These are phyloP conservation scores for Platyura marginata DNA, from an alignment of 1,140 invertebrate species.

Conservation along the genomic window DNA sequence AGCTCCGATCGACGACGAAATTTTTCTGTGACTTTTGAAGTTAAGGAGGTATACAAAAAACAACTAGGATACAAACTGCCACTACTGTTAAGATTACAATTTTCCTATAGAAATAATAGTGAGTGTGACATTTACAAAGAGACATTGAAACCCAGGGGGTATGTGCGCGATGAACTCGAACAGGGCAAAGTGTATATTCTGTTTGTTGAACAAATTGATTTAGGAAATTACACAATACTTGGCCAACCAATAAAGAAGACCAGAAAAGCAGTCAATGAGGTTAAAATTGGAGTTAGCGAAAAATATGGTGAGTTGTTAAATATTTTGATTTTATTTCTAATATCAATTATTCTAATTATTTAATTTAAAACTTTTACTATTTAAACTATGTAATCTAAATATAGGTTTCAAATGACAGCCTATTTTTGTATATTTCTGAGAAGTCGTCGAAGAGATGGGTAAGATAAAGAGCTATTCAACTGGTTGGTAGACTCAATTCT, in stretches of 20 bases:
- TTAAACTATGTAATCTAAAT: too few species aligned
- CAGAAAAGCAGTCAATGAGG: conserved; percentile 30
- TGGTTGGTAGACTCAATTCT: too few species aligned
- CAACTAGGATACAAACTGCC: conserved; percentile 30
- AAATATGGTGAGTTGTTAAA: conserved; percentile 35
- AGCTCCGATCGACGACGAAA: conserved; percentile 31
- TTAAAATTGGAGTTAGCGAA: conserved; percentile 29
- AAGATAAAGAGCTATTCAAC: too few species aligned
- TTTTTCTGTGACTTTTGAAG: conserved; percentile 45
- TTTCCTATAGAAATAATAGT: conserved; percentile 17
- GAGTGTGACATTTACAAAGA: conserved; percentile 23
- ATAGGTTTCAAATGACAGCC: too few species aligned
- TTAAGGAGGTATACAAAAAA: conserved; percentile 39
- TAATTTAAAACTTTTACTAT: too few species aligned
- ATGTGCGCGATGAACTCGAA: conserved; percentile 37
- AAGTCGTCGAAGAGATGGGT: too few species aligned
- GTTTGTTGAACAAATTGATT: conserved; percentile 42
- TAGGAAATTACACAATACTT: conserved; percentile 41
- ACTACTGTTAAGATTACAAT: conserved; percentile 16
- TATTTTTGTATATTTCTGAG: too few species aligned
- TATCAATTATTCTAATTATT: too few species aligned
- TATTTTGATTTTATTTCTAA: neutral
- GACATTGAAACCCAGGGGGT: conserved; percentile 18
- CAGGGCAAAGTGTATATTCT: conserved; percentile 41
- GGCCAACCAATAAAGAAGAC: conserved; percentile 39